Base-by-base conservation (phyloP, 2,113 vertebrate species). In the Chitala chitala region DNA sequence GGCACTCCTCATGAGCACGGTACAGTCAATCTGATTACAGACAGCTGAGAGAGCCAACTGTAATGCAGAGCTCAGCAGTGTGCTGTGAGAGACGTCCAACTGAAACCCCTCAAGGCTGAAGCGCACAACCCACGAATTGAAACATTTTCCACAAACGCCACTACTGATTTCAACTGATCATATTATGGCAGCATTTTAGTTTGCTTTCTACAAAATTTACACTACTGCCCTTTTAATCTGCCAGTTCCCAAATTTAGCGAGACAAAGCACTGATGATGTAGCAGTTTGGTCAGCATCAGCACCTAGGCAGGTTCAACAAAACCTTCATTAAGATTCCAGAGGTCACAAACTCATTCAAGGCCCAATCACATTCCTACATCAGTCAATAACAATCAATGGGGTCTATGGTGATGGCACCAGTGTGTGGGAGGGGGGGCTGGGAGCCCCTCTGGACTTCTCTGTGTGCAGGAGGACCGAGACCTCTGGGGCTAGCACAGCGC, bases 21-120 rank as follows among this genome's bases (percentile, higher is more conserved):
- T 61, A 59, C 5, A 1, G 26, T 61, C 24, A 53, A 54, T 56
- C 48, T n/a, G 70, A 72, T 58, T 72, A 72, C 31, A 42, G 9
- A n/a, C 17, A 71, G 33, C 56, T 5, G 51, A 38, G 33, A 71
- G 69, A 38, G 22, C 53, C 29, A 54, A 72, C 54, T 58, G 33
- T 42, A 15, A 46, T 72, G n/a, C 58, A 72, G 53, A 29, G 7
- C 3, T 31, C 24, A 61, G 24, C n/a, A 59, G 24, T 8, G 4
- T 2, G 24, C 56, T 8, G 13, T 59, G 5, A 15, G 13, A 5
- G 12, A 46, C 44, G 12, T 5, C 8, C 33, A 51, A 15, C 66
- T 31, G 22, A n/a, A 50, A 29, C 56, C 24, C 56, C 56, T 5
- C n/a, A 29, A 26, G 12, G n/a, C 17, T 56, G 6, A 22, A 17